A percentile compares a stretch with the other conserved stretches of the same genome.
These are phyloP conservation scores for Brachionus rotundiformis DNA, from an alignment of 1,140 invertebrate species.

Conservation along the genomic window DNA sequence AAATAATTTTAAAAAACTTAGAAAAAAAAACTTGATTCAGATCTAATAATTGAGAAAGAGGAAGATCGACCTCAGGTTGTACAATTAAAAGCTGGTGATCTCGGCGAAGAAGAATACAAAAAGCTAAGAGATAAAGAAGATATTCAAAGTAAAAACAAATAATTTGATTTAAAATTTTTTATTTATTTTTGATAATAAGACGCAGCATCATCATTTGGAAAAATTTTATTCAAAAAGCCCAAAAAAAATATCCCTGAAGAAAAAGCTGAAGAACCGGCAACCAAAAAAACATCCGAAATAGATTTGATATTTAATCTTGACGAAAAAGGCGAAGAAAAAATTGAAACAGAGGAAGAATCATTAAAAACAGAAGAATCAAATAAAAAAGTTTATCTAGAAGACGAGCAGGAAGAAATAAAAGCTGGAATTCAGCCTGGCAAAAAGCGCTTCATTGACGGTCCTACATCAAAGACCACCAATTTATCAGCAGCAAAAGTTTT, in stretches of 20 bases:
- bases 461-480: not conserved
- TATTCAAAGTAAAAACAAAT: conserved; percentile 23
- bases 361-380: not conserved
- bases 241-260: conserved; percentile 28
- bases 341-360: not conserved
- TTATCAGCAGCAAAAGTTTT: conserved; percentile 31
- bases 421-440: not conserved
- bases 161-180: not conserved
- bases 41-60: conserved; percentile 36
- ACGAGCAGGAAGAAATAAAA: conserved; percentile 24
- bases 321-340: conserved; percentile 37
- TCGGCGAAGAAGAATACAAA: conserved; percentile 44
- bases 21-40: conserved; percentile 46
- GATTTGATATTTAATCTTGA: conserved; percentile 36
- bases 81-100: conserved; percentile 46
- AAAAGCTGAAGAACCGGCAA: not conserved
- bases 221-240: conserved; percentile 37
- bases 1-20: not conserved
- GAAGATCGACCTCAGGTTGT: conserved; percentile 48
- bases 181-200: not conserved
- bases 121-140: conserved; percentile 35
- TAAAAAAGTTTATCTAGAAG: conserved; percentile 11
- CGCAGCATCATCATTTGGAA: conserved; percentile 43
- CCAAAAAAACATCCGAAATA: conserved; percentile 3
- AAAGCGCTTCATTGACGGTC: conserved; percentile 45